Conservation (phyloP, 2,797 vertebrate species). For the Strix occidentalis region DNA sequence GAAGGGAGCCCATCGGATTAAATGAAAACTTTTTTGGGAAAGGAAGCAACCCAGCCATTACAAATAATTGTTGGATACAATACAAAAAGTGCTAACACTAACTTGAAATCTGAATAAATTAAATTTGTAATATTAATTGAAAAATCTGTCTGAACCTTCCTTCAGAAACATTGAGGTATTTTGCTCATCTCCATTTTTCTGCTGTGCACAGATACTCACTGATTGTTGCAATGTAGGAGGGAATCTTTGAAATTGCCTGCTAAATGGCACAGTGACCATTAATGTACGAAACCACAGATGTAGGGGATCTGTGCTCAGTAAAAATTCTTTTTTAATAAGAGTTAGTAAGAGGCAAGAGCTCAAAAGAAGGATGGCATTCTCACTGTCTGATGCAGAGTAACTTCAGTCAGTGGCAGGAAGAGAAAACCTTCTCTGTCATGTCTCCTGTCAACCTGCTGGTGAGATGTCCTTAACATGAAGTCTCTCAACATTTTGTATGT, state of each 20-base stretch:
- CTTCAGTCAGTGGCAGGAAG: not conserved
- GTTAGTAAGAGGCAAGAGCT: not conserved
- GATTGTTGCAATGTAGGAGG: not conserved
- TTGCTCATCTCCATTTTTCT: not conserved
- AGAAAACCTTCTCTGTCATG: not conserved
- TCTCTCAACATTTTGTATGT: not conserved
- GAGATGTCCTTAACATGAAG: not conserved
- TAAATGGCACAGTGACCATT: not conserved
- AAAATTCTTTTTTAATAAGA: not conserved
- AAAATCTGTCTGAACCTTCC: not conserved
- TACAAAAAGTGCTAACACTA: not conserved
- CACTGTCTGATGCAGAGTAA: not conserved
- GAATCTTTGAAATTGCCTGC: not conserved
- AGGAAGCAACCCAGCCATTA: not conserved
- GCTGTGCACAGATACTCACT: not conserved
- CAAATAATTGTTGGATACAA: not conserved
- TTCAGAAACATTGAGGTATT: not conserved
- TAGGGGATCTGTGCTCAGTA: not conserved
- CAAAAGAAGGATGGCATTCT: not conserved
- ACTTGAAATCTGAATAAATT: not conserved
- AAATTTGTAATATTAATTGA: not conserved
- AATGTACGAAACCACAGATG: not conserved
- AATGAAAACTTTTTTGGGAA: not conserved
- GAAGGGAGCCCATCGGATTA: not conserved
- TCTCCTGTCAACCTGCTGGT: not conserved